Conservation (phyloP, 2,113 vertebrate species). For the Rattus rattus region DNA sequence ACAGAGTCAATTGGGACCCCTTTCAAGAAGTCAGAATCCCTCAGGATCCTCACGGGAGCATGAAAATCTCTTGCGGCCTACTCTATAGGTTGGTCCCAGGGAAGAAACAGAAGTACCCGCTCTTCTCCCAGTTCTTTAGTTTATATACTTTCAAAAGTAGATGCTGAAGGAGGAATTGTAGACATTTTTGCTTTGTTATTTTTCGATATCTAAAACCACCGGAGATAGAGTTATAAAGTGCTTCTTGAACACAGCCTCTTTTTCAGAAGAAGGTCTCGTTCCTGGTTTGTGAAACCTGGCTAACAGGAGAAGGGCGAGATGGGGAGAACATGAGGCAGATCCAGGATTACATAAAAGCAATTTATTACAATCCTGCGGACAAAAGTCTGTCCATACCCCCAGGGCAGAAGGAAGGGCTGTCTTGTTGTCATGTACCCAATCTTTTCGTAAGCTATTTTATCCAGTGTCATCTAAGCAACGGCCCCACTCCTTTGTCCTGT, state of each 20-base stretch:
- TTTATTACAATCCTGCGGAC: background rate
- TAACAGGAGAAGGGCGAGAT: background rate
- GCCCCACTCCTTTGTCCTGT: background rate
- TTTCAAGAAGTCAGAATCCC: conserved; percentile 50
- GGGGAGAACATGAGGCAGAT: background rate
- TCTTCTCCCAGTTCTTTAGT: background rate
- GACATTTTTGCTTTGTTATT: background rate
- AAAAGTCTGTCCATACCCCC: background rate
- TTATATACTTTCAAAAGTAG: conserved; percentile 40
- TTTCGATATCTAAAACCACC: background rate
- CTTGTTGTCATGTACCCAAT: background rate
- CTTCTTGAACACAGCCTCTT: background rate
- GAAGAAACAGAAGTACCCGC: conserved; percentile 24
- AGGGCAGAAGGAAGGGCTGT: background rate
- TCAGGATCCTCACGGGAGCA: background rate
- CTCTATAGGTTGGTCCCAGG: conserved; percentile 12
- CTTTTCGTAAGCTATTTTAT: background rate
- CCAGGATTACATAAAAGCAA: background rate
- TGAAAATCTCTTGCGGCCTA: background rate
- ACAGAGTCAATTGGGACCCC: background rate
- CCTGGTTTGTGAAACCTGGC: background rate
- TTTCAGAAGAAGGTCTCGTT: background rate
- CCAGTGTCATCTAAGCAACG: background rate
- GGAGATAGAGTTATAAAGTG: conserved; percentile 14
- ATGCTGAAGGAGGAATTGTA: background rate